These are phyloP conservation scores for Sitophilus oryzae DNA, from an alignment of 1,140 invertebrate genomes.

Conservation along the genomic window DNA sequence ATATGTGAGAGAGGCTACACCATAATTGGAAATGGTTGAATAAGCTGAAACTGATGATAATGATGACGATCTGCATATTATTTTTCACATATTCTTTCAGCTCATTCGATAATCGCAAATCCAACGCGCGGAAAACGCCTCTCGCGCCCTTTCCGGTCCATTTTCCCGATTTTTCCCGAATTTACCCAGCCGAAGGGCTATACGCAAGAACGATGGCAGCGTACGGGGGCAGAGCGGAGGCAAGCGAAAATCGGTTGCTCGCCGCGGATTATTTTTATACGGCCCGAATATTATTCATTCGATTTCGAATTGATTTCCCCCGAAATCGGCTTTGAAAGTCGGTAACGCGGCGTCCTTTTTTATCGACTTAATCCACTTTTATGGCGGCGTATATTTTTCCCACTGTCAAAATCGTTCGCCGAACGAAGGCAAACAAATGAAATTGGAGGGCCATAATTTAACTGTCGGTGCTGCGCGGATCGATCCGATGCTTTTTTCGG, in stretches of 20 bases:
- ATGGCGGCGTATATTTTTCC: slow-evolving; percentile 22
- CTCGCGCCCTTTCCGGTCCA: not conserved
- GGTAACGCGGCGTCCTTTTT: slow-evolving; percentile 21
- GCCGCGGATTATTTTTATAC: slow-evolving; percentile 18
- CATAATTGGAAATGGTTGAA: too few species aligned
- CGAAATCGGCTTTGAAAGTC: slow-evolving; percentile 21
- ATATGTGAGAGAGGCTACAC: too few species aligned
- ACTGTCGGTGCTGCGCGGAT: not conserved
- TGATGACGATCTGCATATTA: too few species aligned
- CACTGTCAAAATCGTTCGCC: slow-evolving; percentile 17
- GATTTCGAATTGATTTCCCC: slow-evolving; percentile 21
- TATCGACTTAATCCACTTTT: slow-evolving; percentile 26
- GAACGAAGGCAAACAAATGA: slow-evolving; percentile 13
- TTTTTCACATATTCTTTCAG: too few species aligned
- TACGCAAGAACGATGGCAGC: not conserved
- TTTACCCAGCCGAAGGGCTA: not conserved
- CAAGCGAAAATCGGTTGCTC: not conserved
- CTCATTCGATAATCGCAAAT: too few species aligned
- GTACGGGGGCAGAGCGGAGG: not conserved
- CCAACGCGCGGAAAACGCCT: too few species aligned
- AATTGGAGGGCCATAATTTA: slow-evolving; percentile 16
- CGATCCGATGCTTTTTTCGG: too few species aligned
- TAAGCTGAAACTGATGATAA: too few species aligned
- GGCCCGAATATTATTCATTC: slow-evolving; percentile 24
- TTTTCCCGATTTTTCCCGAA: not conserved